Percentiles rank a stretch among this genome's conserved stretches.
phyloP scores from a whole-genome alignment of 1,140 invertebrate genomes.

The Cydia amplana region DNA sequence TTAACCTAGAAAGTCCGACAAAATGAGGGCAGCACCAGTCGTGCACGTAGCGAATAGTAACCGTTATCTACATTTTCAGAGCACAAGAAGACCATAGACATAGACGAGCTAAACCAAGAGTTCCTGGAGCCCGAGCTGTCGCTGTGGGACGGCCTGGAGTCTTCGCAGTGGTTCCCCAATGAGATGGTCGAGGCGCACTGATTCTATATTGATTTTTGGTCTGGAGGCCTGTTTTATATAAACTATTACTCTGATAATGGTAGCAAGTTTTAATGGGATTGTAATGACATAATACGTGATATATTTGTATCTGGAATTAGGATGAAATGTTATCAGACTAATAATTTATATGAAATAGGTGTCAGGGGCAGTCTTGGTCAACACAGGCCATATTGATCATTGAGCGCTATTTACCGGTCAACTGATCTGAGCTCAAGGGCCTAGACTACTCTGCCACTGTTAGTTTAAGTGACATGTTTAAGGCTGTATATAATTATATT shows the following conservation, averaged over 20 bases:
- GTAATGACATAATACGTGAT: too few relatives aligned
- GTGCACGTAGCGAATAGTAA: too few relatives aligned
- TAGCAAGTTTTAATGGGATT: too few relatives aligned
- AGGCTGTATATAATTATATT: neutral
- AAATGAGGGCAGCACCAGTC: too few relatives aligned
- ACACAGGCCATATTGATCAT: neutral
- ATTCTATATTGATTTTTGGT: too few relatives aligned
- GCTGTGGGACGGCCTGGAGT: conserved; percentile 90
- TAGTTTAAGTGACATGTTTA: neutral
- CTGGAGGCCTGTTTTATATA: neutral
- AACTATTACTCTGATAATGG: neutral
- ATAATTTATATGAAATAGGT: neutral
- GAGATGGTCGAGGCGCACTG: conserved; percentile 62
- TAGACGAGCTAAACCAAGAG: conserved; percentile 88
- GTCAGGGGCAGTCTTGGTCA: neutral
- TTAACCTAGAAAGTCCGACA: too few relatives aligned
- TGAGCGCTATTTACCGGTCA: neutral
- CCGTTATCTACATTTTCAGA: conserved; percentile 74
- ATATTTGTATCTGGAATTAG: neutral
- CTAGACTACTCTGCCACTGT: neutral
- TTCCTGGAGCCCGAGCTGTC: conserved; percentile 86
- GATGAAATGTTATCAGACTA: neutral
- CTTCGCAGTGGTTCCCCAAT: conserved; percentile 85
- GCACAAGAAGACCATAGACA: conserved; percentile 85
- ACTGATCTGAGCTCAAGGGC: neutral